These are phyloP conservation scores for Metellina segmentata DNA, from an alignment of 2,888 invertebrate species.

Conservation along the genomic window DNA sequence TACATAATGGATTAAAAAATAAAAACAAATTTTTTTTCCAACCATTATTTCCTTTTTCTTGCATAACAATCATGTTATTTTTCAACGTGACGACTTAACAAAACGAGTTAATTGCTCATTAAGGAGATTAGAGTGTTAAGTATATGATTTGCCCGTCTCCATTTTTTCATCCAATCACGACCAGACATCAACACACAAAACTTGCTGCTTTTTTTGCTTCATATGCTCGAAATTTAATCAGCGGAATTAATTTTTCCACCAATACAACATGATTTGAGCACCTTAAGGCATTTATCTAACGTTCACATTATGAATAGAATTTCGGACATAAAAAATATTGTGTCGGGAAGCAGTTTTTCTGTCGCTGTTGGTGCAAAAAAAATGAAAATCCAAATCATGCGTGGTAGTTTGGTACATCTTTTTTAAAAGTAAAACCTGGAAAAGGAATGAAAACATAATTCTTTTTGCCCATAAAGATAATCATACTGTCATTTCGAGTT, in stretches of 20 bases:
- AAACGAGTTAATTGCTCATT: not conserved
- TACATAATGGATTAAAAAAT: too few relatives aligned
- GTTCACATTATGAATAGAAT: not conserved
- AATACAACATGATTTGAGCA: not conserved
- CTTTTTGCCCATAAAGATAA: constrained; percentile 24
- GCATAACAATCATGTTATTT: not conserved
- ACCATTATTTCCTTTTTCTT: too few relatives aligned
- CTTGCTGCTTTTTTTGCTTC: not conserved
- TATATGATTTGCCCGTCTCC: not conserved
- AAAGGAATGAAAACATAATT: constrained; percentile 34
- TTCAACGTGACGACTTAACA: not conserved
- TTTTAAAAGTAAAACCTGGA: not conserved
- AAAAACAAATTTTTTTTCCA: too few relatives aligned
- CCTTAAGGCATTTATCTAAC: not conserved
- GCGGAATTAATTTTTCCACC: not conserved
- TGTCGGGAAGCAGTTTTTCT: not conserved
- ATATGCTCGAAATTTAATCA: not conserved
- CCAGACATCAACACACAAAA: not conserved
- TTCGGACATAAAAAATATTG: not conserved
- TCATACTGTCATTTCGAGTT: not conserved
- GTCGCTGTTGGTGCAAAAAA: not conserved
- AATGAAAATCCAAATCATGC: too few relatives aligned
- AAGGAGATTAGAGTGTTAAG: not conserved
- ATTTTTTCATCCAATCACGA: not conserved
- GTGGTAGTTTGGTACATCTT: not conserved